Conservation (phyloP, 2,797 vertebrate genomes). For the Lateolabrax maculatus region DNA sequence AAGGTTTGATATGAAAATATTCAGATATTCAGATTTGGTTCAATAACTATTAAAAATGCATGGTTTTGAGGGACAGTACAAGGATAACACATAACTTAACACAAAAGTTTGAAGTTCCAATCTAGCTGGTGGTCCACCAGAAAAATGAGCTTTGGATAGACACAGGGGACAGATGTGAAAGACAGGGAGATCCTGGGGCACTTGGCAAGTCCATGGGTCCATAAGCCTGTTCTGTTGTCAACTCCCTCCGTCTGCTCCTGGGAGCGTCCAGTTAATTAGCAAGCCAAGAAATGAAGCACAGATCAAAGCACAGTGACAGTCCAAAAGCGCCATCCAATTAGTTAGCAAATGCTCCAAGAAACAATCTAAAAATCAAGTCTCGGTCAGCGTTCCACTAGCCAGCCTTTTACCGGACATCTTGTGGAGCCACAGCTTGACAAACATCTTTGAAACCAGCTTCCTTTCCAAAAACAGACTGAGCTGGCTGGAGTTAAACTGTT, state of each 20-base stretch:
- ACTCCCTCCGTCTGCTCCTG: conserved; percentile 23
- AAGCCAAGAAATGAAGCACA: conserved; percentile 27
- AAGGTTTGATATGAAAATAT: background rate
- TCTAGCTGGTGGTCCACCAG: conserved; percentile 6
- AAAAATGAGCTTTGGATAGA: background rate
- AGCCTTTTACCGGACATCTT: conserved; percentile 27
- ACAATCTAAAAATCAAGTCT: conserved; percentile 34
- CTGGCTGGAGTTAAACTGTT: conserved; percentile 26
- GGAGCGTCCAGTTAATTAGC: conserved; percentile 54
- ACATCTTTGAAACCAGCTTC: conserved; percentile 44
- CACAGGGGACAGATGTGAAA: background rate
- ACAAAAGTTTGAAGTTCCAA: background rate
- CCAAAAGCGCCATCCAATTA: conserved; percentile 52
- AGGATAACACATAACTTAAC: background rate
- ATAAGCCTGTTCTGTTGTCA: conserved; percentile 28
- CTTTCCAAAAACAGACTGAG: conserved; percentile 25
- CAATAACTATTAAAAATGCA: conserved; percentile 4
- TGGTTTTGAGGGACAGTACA: background rate
- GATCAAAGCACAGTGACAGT: conserved; percentile 52
- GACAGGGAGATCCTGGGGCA: conserved; percentile 24
- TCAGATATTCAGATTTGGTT: background rate
- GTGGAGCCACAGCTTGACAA: conserved; percentile 28
- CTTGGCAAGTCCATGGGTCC: conserved; percentile 28
- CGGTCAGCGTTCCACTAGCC: conserved; percentile 35
- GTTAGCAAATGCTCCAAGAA: conserved; percentile 33